phyloP scores from a whole-genome alignment of 2,113 vertebrate species.

The Sterna hirundo region DNA sequence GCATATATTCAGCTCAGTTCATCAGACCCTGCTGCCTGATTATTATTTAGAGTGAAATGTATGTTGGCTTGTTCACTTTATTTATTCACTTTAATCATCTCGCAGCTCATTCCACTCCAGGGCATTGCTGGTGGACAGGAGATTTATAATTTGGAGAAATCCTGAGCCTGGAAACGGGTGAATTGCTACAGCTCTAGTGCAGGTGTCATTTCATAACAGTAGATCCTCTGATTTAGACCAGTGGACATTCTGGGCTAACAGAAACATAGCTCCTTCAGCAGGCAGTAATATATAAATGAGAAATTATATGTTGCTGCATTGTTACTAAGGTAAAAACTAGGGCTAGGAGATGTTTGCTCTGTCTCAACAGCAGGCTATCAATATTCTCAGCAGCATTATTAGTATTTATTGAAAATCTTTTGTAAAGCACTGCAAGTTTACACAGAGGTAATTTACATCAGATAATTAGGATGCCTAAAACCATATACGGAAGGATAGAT shows the following conservation, averaged over 20 bases:
- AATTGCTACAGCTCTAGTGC: not conserved
- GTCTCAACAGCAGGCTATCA: not conserved
- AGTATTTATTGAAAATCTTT: conserved; percentile 44
- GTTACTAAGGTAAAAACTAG: not conserved
- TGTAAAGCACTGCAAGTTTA: not conserved
- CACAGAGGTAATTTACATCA: conserved; percentile 40
- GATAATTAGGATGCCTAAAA: conserved; percentile 36
- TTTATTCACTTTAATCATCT: conserved; percentile 27
- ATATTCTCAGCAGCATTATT: conserved; percentile 53
- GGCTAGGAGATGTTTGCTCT: not conserved
- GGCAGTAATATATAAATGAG: not conserved
- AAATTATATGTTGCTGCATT: not conserved
- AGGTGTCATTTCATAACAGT: not conserved
- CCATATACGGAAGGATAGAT: not conserved
- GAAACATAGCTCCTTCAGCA: not conserved
- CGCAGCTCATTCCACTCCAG: not conserved
- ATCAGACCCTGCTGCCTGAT: not conserved
- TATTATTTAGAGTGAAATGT: conserved; percentile 41
- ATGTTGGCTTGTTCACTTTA: conserved; percentile 1
- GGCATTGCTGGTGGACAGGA: not conserved
- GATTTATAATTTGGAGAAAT: conserved; percentile 9
- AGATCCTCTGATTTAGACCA: conserved; percentile 6
- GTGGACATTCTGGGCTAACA: not conserved
- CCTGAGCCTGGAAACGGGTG: not conserved
- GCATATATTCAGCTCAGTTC: not conserved